Conservation (phyloP, 2,113 vertebrate genomes). For the Bathybates hornii region DNA sequence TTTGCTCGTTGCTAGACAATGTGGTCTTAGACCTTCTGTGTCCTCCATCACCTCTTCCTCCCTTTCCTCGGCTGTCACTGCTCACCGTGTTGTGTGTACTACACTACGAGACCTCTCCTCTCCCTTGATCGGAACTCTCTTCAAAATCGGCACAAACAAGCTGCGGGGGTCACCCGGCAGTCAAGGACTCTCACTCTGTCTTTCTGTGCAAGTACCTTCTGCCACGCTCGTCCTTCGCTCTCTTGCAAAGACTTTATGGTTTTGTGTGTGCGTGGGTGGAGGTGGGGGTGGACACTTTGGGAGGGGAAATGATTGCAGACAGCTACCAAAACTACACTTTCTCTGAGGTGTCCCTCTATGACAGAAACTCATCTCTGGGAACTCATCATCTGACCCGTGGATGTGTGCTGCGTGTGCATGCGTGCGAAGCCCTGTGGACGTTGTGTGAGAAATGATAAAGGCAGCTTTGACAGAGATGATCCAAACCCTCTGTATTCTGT, state of each 20-base stretch:
- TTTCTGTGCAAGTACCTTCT: slow-evolving; percentile 31
- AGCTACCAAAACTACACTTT: slow-evolving; percentile 47
- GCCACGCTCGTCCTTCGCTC: slow-evolving; percentile 7
- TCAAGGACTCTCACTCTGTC: slow-evolving; percentile 61
- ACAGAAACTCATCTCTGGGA: slow-evolving; percentile 37
- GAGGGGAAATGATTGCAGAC: slow-evolving; percentile 40
- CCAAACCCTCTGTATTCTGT: slow-evolving; percentile 16
- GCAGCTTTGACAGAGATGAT: slow-evolving; percentile 44
- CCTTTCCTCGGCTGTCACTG: neutral
- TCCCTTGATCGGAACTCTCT: neutral
- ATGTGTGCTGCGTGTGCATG: neutral
- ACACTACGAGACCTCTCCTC: slow-evolving; percentile 4
- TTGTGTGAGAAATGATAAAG: slow-evolving; percentile 28
- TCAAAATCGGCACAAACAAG: slow-evolving; percentile 53
- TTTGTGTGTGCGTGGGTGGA: neutral
- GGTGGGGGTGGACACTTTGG: neutral
- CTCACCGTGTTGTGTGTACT: neutral
- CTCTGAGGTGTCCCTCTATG: slow-evolving; percentile 32
- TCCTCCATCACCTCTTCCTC: slow-evolving; percentile 36
- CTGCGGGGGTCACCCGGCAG: slow-evolving; percentile 47
- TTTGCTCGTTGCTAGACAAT: slow-evolving; percentile 6
- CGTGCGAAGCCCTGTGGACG: neutral
- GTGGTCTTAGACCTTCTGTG: slow-evolving; percentile 27
- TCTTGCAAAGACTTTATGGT: neutral
- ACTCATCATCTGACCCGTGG: neutral